Conservation (phyloP, 2,888 invertebrate genomes). For the Drosophila siamana region DNA sequence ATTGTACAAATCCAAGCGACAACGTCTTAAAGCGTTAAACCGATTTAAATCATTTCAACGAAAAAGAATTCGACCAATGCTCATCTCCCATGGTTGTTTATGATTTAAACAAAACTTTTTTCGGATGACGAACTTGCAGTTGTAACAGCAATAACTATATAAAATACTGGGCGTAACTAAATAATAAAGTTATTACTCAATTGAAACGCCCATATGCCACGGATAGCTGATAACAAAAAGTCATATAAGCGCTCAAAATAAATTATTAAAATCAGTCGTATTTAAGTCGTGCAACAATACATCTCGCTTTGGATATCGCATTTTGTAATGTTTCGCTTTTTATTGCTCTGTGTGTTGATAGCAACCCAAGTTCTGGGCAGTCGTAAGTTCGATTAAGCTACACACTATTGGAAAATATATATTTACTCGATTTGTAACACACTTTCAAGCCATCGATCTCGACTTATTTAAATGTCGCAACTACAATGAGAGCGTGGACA, state of each 20-base stretch:
- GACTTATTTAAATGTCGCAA: constrained; percentile 8
- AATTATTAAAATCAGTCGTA: neutral
- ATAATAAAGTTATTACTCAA: neutral
- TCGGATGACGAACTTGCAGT: no score
- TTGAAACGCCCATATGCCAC: neutral
- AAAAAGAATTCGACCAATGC: no score
- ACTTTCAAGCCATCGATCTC: neutral
- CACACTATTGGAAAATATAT: no score
- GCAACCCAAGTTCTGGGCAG: neutral
- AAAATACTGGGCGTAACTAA: neutral
- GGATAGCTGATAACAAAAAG: neutral
- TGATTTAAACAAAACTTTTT: no score
- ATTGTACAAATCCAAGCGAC: neutral
- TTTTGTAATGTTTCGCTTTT: constrained; percentile 4
- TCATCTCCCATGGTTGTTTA: no score
- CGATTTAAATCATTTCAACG: no score
- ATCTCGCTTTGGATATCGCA: no score
- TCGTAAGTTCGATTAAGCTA: neutral
- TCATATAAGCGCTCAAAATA: neutral
- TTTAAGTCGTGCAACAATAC: neutral
- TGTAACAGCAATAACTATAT: neutral
- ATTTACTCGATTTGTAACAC: neutral
- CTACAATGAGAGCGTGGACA: neutral
- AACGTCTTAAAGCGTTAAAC: neutral
- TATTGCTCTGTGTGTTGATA: constrained; percentile 9